Percentiles rank a stretch among this genome's conserved stretches.
Evolutionary conservation across 2,113 vertebrate species (phyloP).

Genomic region (Paradisaea rubra): DNA sequence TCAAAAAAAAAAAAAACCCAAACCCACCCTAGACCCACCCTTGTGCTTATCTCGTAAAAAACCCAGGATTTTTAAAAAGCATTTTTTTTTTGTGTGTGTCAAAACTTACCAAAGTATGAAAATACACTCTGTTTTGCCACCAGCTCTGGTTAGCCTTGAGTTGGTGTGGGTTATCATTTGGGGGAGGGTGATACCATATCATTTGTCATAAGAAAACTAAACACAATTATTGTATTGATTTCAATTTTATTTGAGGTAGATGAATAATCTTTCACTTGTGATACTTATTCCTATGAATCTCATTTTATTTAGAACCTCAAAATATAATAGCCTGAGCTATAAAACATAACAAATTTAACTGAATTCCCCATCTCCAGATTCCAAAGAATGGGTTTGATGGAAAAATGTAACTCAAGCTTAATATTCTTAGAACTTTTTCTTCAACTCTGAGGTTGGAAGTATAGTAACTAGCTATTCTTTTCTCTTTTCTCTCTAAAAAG

Average conservation of each 20-base stretch:
- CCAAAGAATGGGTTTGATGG: background rate
- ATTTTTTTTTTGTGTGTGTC: background rate
- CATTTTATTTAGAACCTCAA: background rate
- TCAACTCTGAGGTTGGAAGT: background rate
- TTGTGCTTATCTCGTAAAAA: background rate
- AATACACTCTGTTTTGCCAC: background rate
- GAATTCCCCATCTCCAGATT: background rate
- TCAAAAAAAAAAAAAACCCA: background rate
- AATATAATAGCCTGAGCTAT: background rate
- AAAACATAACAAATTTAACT: background rate
- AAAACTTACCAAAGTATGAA: background rate
- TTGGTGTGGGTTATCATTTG: background rate
- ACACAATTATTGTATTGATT: background rate
- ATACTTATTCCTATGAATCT: background rate
- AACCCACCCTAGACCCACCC: fast-evolving
- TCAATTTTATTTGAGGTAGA: background rate
- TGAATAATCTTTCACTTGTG: background rate
- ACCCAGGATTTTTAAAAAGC: fast-evolving
- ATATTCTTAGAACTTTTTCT: background rate
- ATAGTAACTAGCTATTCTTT: background rate
- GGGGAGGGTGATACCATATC: fast-evolving
- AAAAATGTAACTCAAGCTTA: background rate
- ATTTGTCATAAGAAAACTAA: background rate
- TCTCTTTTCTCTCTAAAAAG: background rate
- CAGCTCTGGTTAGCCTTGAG: background rate